Evolutionary conservation across 1,140 invertebrate genomes (phyloP).

Genomic region (Stenopsyche tienmushanensis): DNA sequence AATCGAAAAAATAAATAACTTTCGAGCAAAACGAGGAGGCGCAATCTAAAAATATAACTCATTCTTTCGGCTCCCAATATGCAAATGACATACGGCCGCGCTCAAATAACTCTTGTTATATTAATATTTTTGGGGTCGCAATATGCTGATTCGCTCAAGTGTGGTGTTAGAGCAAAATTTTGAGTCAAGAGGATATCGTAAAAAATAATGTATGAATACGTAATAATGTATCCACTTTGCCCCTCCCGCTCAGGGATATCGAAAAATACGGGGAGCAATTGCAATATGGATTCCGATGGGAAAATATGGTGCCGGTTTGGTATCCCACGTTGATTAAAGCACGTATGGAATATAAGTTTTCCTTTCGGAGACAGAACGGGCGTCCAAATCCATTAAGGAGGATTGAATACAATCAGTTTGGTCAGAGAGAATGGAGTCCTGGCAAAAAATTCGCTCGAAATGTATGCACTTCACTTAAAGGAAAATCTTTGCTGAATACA

Average conservation of each 20-base stretch:
- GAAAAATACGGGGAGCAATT: constrained; percentile 12
- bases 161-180: no score
- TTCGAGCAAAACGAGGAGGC: no score
- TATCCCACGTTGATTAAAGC: constrained; percentile 37
- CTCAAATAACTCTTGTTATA: no score
- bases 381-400: constrained; percentile 34
- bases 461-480: background rate
- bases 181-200: background rate
- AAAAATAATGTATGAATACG: constrained; percentile 19
- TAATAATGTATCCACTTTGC: constrained; percentile 14
- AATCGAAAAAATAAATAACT: no score
- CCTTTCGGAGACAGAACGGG: constrained; percentile 31
- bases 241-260: background rate
- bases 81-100: no score
- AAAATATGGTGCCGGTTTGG: constrained; percentile 29
- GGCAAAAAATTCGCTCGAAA: constrained; percentile 10
- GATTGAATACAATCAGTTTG: constrained; percentile 35
- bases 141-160: background rate
- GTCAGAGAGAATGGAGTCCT: background rate
- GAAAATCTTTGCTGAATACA: no score
- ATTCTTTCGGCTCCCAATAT: no score
- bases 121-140: no score
- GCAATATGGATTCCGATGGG: constrained; percentile 8
- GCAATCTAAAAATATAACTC: no score
- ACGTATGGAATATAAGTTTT: constrained; percentile 40